Conservation (phyloP, 2,113 vertebrate species). For the Glaucomys volans region DNA sequence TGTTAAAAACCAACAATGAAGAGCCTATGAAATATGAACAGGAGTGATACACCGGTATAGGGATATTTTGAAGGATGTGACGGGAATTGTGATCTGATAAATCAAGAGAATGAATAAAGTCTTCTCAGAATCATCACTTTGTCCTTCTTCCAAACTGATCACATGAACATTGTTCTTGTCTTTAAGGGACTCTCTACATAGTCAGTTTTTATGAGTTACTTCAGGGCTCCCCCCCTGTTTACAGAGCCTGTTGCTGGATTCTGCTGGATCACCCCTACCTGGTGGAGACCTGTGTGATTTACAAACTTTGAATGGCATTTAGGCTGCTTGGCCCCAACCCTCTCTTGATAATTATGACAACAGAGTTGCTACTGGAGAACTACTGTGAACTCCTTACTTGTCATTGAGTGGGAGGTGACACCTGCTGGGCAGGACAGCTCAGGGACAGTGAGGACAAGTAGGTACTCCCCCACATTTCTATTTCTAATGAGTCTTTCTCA, state of each 20-base stretch:
- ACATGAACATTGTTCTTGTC: background rate
- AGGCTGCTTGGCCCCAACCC: constrained; percentile 4
- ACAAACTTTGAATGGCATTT: constrained; percentile 60
- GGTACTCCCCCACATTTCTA: constrained; percentile 39
- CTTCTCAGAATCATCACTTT: background rate
- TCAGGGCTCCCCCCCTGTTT: background rate
- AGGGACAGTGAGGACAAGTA: constrained; percentile 45
- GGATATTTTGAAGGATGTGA: background rate
- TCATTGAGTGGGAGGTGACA: constrained; percentile 59
- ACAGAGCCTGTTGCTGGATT: background rate
- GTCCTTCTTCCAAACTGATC: background rate
- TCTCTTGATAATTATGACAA: constrained; percentile 53
- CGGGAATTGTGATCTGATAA: background rate
- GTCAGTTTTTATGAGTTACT: background rate
- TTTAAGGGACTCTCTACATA: background rate
- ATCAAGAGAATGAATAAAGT: background rate
- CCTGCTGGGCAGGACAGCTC: constrained; percentile 62
- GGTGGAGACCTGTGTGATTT: background rate
- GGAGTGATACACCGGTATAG: background rate
- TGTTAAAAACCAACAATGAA: background rate
- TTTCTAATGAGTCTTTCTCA: constrained; percentile 61
- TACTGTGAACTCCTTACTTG: constrained; percentile 64
- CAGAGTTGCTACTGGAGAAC: constrained; percentile 62
- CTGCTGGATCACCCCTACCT: background rate
- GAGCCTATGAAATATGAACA: background rate